Evolutionary conservation across 2,797 vertebrate species (phyloP).

Genomic region (Acanthornis magna): DNA sequence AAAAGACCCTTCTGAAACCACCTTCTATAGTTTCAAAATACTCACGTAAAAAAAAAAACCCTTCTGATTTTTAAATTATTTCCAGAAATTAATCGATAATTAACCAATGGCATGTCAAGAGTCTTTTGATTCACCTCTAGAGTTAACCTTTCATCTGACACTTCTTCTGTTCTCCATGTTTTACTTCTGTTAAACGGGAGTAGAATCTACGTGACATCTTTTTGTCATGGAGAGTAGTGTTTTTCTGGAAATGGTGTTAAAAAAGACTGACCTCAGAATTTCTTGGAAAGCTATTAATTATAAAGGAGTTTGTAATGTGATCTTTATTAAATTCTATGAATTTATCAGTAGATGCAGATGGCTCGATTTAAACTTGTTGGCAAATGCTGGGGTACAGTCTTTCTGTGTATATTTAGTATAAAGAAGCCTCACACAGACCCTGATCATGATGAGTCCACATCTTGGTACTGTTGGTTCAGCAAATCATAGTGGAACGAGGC

Average conservation of each 20-base stretch:
- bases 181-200: background rate
- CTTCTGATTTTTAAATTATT: background rate
- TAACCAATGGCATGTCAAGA: background rate
- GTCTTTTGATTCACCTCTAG: background rate
- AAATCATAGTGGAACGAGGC: background rate
- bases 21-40: background rate
- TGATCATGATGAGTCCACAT: accelerated
- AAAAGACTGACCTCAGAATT: background rate
- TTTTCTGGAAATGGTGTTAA: background rate
- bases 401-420: background rate
- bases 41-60: background rate
- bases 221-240: background rate
- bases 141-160: background rate
- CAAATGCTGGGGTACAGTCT: background rate
- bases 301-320: background rate
- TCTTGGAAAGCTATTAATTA: background rate
- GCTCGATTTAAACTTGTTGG: background rate
- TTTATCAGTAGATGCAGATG: background rate
- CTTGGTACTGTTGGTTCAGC: background rate
- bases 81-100: background rate
- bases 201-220: background rate
- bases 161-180: background rate
- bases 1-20: background rate
- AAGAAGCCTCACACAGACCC: background rate
- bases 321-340: background rate